phyloP scores from a whole-genome alignment of 2,113 vertebrate species.

The Dicrurus megarhynchus region DNA sequence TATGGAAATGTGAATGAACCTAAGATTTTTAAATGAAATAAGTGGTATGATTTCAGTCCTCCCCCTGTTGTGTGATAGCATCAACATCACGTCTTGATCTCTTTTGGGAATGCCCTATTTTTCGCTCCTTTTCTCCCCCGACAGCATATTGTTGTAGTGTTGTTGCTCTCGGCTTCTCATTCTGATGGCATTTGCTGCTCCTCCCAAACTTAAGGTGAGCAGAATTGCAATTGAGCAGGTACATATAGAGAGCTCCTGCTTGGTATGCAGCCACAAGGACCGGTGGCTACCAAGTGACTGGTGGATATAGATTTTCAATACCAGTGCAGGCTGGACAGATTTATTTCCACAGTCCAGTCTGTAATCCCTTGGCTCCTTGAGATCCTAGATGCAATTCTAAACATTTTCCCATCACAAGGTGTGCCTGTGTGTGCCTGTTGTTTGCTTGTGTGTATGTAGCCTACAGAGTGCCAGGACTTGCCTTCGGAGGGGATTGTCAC shows the following conservation, averaged over 20 bases:
- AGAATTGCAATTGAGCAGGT: background rate
- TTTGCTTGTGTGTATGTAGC: background rate
- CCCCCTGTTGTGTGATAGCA: background rate
- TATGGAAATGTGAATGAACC: background rate
- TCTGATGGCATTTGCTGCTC: background rate
- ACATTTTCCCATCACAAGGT: background rate
- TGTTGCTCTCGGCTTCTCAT: background rate
- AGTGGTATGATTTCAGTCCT: background rate
- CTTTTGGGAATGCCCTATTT: background rate
- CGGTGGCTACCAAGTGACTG: background rate
- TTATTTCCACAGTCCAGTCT: background rate
- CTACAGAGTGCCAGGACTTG: background rate
- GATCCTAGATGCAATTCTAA: background rate
- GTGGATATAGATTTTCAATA: background rate
- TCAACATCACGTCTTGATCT: background rate
- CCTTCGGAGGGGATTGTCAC: background rate
- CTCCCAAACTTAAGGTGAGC: background rate
- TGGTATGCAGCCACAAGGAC: background rate
- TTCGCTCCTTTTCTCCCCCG: background rate
- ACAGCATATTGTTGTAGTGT: background rate
- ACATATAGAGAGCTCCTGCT: background rate
- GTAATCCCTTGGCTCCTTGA: background rate
- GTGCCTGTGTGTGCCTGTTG: background rate
- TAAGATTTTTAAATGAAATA: background rate
- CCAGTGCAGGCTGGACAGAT: background rate